phyloP scores from a whole-genome alignment of 2,888 invertebrate genomes.

The Hyles lineata region DNA sequence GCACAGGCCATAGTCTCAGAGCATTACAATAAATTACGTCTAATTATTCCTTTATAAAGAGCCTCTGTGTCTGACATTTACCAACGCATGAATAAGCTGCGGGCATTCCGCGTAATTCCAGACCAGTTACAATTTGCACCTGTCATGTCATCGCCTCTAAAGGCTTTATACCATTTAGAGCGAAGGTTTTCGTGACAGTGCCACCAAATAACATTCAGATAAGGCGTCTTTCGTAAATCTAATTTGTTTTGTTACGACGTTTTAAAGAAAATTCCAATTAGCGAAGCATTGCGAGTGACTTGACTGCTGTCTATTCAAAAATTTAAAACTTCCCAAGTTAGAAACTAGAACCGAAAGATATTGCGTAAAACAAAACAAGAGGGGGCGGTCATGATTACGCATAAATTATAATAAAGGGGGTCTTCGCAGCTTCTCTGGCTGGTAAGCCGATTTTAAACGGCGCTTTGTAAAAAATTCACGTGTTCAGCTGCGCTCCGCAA shows the following conservation, averaged over 20 bases:
- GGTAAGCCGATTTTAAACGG: conserved; percentile 30
- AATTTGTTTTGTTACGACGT: neutral
- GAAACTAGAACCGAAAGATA: conserved; percentile 33
- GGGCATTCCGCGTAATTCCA: conserved; percentile 37
- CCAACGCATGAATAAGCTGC: conserved; percentile 32
- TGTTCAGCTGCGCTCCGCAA: conserved; percentile 30
- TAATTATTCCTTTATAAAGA: conserved; percentile 25
- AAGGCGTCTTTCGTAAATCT: neutral
- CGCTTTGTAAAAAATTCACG: conserved; percentile 31
- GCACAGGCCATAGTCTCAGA: conserved; percentile 8
- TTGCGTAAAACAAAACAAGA: conserved; percentile 37
- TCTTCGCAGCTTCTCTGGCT: conserved; percentile 22
- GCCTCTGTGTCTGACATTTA: conserved; percentile 15
- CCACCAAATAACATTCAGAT: neutral
- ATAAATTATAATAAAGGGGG: conserved; percentile 51
- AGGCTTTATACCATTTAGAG: conserved; percentile 25
- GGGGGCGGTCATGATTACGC: conserved; percentile 49
- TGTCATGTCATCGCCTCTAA: conserved; percentile 32
- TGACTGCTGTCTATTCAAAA: conserved; percentile 32
- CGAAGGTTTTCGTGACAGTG: conserved; percentile 5
- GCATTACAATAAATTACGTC: conserved; percentile 25
- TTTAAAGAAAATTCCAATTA: conserved; percentile 1
- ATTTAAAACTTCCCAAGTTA: conserved; percentile 29
- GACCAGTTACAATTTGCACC: conserved; percentile 35
- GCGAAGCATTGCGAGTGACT: conserved; percentile 28